Percentiles rank a stretch among this genome's conserved stretches.
These are phyloP conservation scores for Oxyteleia sp. DNA, from an alignment of 2,888 invertebrate species.

Conservation along the genomic window DNA sequence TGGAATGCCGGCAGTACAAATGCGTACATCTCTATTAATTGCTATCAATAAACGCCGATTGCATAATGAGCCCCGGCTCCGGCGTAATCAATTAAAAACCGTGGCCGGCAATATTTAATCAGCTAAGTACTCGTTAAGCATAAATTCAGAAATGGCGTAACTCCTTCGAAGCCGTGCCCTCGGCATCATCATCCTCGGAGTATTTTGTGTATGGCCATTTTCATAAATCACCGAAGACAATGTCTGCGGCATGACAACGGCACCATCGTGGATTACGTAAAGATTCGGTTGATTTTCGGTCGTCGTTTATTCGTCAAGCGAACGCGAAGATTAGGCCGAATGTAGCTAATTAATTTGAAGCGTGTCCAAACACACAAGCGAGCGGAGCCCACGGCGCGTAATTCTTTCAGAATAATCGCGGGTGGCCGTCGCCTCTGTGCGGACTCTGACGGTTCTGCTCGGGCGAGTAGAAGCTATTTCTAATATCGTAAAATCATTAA, in stretches of 20 bases:
- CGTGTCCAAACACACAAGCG: slow-evolving; percentile 70
- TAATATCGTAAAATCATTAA: slow-evolving; percentile 85
- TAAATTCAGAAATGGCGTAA: slow-evolving; percentile 39
- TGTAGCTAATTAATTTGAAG: slow-evolving; percentile 74
- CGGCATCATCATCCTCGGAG: neutral
- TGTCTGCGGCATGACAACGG: slow-evolving; percentile 42
- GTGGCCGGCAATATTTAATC: slow-evolving; percentile 38
- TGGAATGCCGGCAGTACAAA: slow-evolving; percentile 29
- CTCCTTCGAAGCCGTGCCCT: slow-evolving; percentile 28
- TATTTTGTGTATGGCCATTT: slow-evolving; percentile 47
- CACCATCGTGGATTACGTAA: slow-evolving; percentile 67
- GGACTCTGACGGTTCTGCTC: slow-evolving; percentile 75
- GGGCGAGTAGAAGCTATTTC: slow-evolving; percentile 80
- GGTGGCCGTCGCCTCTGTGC: slow-evolving; percentile 75
- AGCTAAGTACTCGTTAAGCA: slow-evolving; percentile 38
- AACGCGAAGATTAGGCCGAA: slow-evolving; percentile 68
- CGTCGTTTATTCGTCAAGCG: slow-evolving; percentile 27
- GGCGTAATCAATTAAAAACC: slow-evolving; percentile 51
- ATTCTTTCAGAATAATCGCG: slow-evolving; percentile 74
- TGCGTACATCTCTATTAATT: slow-evolving; percentile 58
- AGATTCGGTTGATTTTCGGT: slow-evolving; percentile 20
- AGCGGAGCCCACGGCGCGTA: slow-evolving; percentile 64
- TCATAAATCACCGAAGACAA: slow-evolving; percentile 71
- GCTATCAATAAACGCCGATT: slow-evolving; percentile 54
- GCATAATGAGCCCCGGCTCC: slow-evolving; percentile 21